Conservation (phyloP, 2,888 invertebrate species). For the Sicus ferrugineus region DNA sequence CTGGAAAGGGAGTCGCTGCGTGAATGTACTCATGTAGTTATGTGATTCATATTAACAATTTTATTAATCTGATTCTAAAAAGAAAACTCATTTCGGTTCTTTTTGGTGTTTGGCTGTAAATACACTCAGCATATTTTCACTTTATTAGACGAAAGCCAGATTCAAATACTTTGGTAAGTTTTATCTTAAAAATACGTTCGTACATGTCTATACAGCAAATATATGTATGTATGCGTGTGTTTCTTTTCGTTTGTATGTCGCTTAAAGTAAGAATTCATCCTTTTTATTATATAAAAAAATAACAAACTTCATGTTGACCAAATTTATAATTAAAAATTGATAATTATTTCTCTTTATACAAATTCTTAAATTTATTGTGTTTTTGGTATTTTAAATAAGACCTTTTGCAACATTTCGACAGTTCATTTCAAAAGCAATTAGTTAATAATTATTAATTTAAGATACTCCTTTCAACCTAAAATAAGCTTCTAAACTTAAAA, state of each 20-base stretch:
- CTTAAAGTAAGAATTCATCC: conserved; percentile 8
- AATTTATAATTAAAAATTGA: no score
- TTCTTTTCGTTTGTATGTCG: conserved; percentile 6
- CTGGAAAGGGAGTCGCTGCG: no score
- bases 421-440: no score
- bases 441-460: no score
- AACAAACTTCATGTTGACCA: background rate
- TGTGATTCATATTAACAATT: no score
- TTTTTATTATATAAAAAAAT: conserved; percentile 10
- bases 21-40: no score
- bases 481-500: no score
- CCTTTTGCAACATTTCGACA: no score
- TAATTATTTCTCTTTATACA: no score
- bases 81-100: conserved; percentile 9
- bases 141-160: conserved; percentile 32
- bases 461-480: no score
- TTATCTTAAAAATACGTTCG: conserved; percentile 16
- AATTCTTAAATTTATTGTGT: background rate
- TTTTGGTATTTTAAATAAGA: no score
- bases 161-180: conserved; percentile 22
- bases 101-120: conserved; percentile 18
- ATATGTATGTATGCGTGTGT: background rate
- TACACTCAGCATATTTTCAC: conserved; percentile 17
- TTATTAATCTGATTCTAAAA: no score
- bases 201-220: conserved; percentile 10